These are phyloP conservation scores for Psophia crepitans DNA, from an alignment of 2,113 vertebrate genomes.

Conservation along the genomic window DNA sequence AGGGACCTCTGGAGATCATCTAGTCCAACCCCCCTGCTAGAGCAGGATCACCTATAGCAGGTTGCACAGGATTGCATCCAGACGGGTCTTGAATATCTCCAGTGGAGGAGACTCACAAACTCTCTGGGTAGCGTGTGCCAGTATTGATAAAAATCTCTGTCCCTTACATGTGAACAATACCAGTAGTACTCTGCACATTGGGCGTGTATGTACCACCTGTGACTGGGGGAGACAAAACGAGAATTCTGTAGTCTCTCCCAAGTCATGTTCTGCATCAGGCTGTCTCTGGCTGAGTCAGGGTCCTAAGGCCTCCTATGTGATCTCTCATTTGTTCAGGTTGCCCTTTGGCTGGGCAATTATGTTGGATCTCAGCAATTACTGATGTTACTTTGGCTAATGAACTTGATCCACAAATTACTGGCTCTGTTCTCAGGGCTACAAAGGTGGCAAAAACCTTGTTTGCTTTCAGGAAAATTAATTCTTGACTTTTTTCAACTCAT, in stretches of 20 bases:
- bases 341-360: not conserved
- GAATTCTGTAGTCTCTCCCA: not conserved
- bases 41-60: no score
- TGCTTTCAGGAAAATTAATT: conserved; percentile 7
- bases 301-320: not conserved
- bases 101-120: no score
- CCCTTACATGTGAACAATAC: not conserved
- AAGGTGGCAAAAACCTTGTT: not conserved
- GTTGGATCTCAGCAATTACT: not conserved
- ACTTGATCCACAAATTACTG: not conserved
- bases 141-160: not conserved
- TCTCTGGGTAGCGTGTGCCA: no score
- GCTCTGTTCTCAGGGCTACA: not conserved
- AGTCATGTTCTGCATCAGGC: not conserved
- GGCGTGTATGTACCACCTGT: not conserved
- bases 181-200: not conserved
- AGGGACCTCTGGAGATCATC: no score
- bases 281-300: not conserved
- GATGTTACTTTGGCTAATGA: not conserved
- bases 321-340: not conserved
- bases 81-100: no score
- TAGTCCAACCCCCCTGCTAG: no score
- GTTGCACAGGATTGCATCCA: no score
- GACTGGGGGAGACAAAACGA: not conserved
- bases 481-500: not conserved